Percentiles rank a stretch among this genome's conserved stretches.
phyloP scores from a whole-genome alignment of 92 coral and sea anemone genomes.

The Paragorgia papillata region DNA sequence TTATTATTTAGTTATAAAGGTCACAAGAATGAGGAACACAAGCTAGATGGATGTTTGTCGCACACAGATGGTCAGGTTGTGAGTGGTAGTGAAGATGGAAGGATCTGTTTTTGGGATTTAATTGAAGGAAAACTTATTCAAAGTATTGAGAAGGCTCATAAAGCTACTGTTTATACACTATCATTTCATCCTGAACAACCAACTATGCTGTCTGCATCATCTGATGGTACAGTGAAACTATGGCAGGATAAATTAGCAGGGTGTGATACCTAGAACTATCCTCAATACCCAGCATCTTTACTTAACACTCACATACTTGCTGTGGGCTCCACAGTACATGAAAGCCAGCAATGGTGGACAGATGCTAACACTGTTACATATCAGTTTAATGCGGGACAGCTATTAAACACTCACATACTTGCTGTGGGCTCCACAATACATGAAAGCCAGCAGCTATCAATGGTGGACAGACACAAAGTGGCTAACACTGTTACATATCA shows the following conservation, averaged over 20 bases:
- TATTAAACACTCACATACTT: too few relatives aligned
- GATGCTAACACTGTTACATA: too few relatives aligned
- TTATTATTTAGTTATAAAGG: slow-evolving; percentile 75
- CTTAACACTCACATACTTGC: too few relatives aligned
- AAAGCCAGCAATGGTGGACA: too few relatives aligned
- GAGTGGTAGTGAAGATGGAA: slow-evolving; percentile 95
- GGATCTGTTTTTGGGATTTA: slow-evolving; percentile 89
- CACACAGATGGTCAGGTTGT: slow-evolving; percentile 84
- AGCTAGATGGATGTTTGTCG: slow-evolving; percentile 87
- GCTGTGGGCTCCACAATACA: too few relatives aligned
- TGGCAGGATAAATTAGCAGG: slow-evolving; percentile 73
- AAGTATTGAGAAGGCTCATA: slow-evolving; percentile 77
- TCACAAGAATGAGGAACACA: slow-evolving; percentile 87
- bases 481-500: too few relatives aligned
- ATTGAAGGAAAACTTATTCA: slow-evolving; percentile 85
- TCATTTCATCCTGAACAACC: slow-evolving; percentile 84
- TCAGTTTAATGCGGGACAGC: too few relatives aligned
- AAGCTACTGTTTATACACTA: slow-evolving; percentile 73
- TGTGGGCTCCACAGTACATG: too few relatives aligned
- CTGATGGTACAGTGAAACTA: slow-evolving; percentile 93
- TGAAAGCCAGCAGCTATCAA: too few relatives aligned
- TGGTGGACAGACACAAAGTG: too few relatives aligned
- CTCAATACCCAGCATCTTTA: too few relatives aligned
- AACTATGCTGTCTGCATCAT: slow-evolving; percentile 82
- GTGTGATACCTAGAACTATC: not conserved